Evolutionary conservation across 2,113 vertebrate genomes (phyloP), one percentile per base, ranked within the genome.

Genomic region (Sceloporus undulatus): DNA sequence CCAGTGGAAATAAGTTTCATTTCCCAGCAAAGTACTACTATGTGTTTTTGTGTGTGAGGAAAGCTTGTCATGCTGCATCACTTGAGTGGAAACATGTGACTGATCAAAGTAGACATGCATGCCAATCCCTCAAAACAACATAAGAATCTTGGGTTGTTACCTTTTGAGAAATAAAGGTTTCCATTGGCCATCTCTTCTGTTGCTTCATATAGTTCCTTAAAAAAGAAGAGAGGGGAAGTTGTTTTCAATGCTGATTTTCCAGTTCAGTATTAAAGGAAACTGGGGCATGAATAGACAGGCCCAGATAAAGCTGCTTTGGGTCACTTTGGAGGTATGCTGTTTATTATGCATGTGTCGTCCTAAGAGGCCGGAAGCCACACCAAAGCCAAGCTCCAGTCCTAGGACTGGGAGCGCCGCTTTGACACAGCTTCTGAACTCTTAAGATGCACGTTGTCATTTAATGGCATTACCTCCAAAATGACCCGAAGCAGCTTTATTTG

Each of bases 131-230:
- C 86, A 85, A 89, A 84, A 82, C 71, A 84, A 23, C 40, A 34
- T 11, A 82, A 78, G 34, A 87, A 34, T 82, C n/a, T 73, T 73
- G 75, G 34, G 13, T 78, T 88, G 73, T 52, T n/a, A 25, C 19
- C 88, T 80, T 10, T 79, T n/a, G 88, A n/a, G 91, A 94, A 94
- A 90, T 78, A 92, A 40, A 34, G 86, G 86, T 85, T 93, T 85
- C 68, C 21, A 68, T 82, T 84, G 83, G 86, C 80, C 77, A 77
- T 68, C 59, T 88, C 56, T 81, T 88, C 87, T 89, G 75, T 70
- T 78, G 77, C 90, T 87, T 91, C 93, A 71, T 77, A 56, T 89
- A 91, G 62, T 92, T 92, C 52, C 27, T 77, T 84, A 59, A 68
- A 87, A 65, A 91, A n/a, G 38, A 75, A 65, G 25, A 79, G 54